These are phyloP conservation scores for Papilio aristodemus DNA, from an alignment of 1,140 invertebrate species.

Conservation along the genomic window DNA sequence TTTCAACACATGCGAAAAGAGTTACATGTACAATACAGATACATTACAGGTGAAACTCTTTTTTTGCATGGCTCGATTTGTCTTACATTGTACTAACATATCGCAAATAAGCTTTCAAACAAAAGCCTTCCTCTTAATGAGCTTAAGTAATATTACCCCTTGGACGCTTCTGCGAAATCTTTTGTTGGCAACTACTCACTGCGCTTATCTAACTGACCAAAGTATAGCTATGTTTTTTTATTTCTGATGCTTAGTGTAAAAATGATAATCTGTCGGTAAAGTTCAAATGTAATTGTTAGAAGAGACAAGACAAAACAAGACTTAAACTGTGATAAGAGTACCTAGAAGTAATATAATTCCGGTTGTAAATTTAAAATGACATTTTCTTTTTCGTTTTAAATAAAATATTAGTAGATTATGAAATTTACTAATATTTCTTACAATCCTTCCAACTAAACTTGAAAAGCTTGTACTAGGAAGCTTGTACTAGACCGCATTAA, in stretches of 20 bases:
- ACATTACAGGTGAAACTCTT: too few relatives aligned
- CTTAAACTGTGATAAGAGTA: not conserved
- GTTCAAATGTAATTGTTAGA: constrained; percentile 6
- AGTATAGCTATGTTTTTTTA: not conserved
- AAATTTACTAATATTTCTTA: too few relatives aligned
- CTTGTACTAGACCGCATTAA: too few relatives aligned
- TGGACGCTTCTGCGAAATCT: constrained; percentile 3
- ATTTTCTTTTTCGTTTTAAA: too few relatives aligned
- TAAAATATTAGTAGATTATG: too few relatives aligned
- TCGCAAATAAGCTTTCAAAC: constrained; percentile 17
- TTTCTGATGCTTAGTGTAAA: constrained; percentile 3
- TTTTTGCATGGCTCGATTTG: too few relatives aligned
- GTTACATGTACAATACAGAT: too few relatives aligned
- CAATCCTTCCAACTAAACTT: too few relatives aligned
- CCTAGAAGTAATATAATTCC: not conserved
- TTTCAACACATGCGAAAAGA: too few relatives aligned
- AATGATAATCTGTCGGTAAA: not conserved
- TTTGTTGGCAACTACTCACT: constrained; percentile 1
- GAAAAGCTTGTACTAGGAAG: too few relatives aligned
- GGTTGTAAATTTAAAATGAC: not conserved
- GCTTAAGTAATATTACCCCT: constrained; percentile 16
- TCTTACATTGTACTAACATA: not conserved
- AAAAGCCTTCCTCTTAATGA: not conserved
- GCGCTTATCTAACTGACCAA: not conserved
- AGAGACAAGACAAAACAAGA: not conserved